Conservation (phyloP, 2,113 vertebrate genomes). For the Ardeotis arabs region DNA sequence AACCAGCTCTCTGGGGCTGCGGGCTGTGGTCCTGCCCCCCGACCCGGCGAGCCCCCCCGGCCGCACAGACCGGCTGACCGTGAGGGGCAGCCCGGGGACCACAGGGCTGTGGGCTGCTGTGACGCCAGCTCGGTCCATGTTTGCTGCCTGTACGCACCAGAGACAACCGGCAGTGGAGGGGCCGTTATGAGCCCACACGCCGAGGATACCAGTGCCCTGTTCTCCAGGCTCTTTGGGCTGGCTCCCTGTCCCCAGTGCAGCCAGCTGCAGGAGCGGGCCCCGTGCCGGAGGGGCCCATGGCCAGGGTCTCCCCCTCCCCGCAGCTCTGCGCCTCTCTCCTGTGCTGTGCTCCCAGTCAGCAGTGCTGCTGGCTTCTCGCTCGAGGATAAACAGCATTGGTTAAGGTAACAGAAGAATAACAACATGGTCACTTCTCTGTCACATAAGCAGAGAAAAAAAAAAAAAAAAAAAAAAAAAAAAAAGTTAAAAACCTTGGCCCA, state of each 20-base stretch:
- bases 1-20: background rate
- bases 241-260: background rate
- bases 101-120: background rate
- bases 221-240: background rate
- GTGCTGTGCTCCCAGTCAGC: background rate
- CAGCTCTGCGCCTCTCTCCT: background rate
- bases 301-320: background rate
- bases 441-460: background rate
- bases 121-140: background rate
- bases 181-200: background rate
- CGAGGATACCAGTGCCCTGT: background rate
- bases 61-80: background rate
- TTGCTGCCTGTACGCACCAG: background rate
- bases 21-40: background rate
- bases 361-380: background rate
- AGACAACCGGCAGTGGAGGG: background rate
- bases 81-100: fast-evolving
- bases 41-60: fast-evolving
- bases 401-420: background rate
- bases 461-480: background rate
- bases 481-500: background rate
- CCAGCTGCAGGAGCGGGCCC: background rate
- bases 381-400: background rate
- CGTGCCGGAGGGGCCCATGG: background rate
- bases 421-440: background rate